phyloP scores from a whole-genome alignment of 2,797 vertebrate genomes.

The Apogon hyalosoma region DNA sequence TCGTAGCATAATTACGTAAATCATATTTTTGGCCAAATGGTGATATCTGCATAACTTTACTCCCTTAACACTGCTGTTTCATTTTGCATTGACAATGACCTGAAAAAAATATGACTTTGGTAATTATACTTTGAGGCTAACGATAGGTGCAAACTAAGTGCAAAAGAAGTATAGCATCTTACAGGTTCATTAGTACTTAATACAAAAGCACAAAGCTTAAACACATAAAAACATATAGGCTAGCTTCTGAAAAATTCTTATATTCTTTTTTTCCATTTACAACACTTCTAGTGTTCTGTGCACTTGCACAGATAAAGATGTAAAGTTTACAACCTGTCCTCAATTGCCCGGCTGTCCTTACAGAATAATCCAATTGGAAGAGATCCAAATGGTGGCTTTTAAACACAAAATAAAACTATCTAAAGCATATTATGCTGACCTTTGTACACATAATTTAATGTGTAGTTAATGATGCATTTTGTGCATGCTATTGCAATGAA shows the following conservation, averaged over 20 bases:
- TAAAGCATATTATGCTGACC: slow-evolving; percentile 31
- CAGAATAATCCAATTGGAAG: slow-evolving; percentile 46
- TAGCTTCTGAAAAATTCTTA: neutral
- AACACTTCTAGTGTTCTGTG: slow-evolving; percentile 47
- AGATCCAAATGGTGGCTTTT: slow-evolving; percentile 46
- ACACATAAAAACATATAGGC: too few species aligned
- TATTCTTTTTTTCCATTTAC: too few species aligned
- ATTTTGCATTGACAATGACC: too few species aligned
- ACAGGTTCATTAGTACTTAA: slow-evolving; percentile 1
- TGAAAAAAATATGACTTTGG: too few species aligned
- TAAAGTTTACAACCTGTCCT: slow-evolving; percentile 73
- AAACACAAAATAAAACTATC: slow-evolving; percentile 43
- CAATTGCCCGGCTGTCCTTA: slow-evolving; percentile 52
- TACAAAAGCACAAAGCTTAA: too few species aligned
- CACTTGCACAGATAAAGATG: slow-evolving; percentile 74
- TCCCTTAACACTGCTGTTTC: too few species aligned
- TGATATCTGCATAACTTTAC: too few species aligned
- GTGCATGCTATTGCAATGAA: slow-evolving; percentile 3
- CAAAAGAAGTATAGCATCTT: neutral
- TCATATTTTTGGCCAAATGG: too few species aligned
- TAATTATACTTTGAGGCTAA: too few species aligned
- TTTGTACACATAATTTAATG: slow-evolving; percentile 26
- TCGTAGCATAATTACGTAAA: too few species aligned
- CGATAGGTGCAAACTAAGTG: neutral
- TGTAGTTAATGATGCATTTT: slow-evolving; percentile 27